Percentiles rank a stretch among this genome's conserved stretches.
These are phyloP conservation scores for Ceratoteleas bidentatus DNA, from an alignment of 1,140 invertebrate genomes.

Conservation along the genomic window DNA sequence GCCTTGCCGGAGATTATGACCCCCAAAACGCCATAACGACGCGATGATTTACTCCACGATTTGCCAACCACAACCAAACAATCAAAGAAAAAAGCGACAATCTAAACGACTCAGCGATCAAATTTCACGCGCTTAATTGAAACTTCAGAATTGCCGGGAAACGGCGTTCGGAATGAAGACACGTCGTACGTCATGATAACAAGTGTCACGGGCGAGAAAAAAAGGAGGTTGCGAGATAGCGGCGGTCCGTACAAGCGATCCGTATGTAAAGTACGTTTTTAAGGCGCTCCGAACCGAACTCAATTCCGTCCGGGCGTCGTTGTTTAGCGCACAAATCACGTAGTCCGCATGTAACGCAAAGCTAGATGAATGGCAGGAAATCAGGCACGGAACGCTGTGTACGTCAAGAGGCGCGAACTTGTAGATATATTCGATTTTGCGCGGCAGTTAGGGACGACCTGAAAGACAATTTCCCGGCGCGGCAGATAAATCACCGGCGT, in stretches of 20 bases:
- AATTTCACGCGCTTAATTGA: too few relatives aligned
- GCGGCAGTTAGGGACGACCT: constrained; percentile 56
- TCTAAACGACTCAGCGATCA: too few relatives aligned
- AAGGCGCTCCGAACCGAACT: constrained; percentile 30
- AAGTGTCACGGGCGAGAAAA: constrained; percentile 15
- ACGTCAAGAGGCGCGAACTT: constrained; percentile 54
- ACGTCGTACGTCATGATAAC: constrained; percentile 23
- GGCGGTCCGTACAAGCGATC: background rate
- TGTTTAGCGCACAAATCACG: constrained; percentile 63
- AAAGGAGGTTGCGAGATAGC: constrained; percentile 12
- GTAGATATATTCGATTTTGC: constrained; percentile 60
- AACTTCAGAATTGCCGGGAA: too few relatives aligned
- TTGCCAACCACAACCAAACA: too few relatives aligned
- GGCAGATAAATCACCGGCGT: constrained; percentile 72
- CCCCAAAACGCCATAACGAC: too few relatives aligned
- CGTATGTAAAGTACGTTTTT: constrained; percentile 34
- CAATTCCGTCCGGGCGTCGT: constrained; percentile 33
- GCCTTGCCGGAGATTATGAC: too few relatives aligned
- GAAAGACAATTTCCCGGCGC: constrained; percentile 71
- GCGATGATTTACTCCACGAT: too few relatives aligned
- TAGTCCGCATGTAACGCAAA: constrained; percentile 47
- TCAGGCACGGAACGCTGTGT: constrained; percentile 45
- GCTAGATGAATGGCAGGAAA: constrained; percentile 62
- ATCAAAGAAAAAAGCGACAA: too few relatives aligned
- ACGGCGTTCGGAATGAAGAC: too few relatives aligned